These are phyloP conservation scores for Sphyrna mokarran DNA, from an alignment of 2,113 vertebrate genomes.

Conservation along the genomic window DNA sequence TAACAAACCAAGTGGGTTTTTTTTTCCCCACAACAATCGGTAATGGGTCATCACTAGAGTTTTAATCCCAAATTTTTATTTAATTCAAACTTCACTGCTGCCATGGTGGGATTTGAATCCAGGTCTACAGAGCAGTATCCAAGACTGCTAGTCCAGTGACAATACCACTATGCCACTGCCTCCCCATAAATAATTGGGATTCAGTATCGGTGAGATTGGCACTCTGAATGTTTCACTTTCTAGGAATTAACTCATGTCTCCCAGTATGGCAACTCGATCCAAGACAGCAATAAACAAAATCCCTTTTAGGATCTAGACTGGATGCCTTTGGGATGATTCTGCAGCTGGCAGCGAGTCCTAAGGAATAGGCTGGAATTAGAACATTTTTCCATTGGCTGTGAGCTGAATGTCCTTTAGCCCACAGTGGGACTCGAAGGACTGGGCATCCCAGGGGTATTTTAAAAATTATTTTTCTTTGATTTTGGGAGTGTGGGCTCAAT, in stretches of 20 bases:
- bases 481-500: neutral
- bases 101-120: too few species aligned
- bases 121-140: too few species aligned
- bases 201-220: neutral
- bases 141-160: too few species aligned
- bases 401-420: neutral
- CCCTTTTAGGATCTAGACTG: neutral
- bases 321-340: neutral
- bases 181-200: too few species aligned
- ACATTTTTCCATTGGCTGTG: neutral
- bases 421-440: neutral
- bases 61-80: too few species aligned
- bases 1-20: too few species aligned
- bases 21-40: too few species aligned
- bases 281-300: neutral
- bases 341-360: neutral
- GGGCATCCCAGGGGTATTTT: neutral
- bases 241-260: neutral
- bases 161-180: too few species aligned
- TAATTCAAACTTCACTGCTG: too few species aligned
- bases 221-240: neutral
- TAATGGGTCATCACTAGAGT: too few species aligned
- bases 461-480: neutral
- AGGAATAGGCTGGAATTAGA: neutral
- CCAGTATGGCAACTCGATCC: neutral